Evolutionary conservation across 2,113 vertebrate genomes (phyloP).

Genomic region (Abramis brama): DNA sequence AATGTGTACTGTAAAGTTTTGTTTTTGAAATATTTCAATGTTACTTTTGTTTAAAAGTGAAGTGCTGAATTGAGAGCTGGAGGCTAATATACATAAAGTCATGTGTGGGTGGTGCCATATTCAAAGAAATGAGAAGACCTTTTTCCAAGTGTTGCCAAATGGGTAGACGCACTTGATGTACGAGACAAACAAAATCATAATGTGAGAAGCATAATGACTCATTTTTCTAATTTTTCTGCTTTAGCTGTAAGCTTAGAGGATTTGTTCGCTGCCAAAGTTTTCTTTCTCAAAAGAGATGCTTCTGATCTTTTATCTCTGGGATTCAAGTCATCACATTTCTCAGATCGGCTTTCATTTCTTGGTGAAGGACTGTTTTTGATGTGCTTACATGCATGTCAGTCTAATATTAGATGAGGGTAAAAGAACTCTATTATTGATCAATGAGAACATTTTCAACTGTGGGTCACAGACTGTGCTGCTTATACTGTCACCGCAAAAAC

Average conservation of each 20-base stretch:
- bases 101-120: conserved; percentile 41
- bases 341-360: not conserved
- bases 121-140: conserved; percentile 51
- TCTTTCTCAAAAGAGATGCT: conserved; percentile 20
- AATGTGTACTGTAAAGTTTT: conserved; percentile 41
- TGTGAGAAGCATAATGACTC: not conserved
- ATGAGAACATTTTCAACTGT: not conserved
- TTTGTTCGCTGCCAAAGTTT: conserved; percentile 44
- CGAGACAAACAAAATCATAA: not conserved
- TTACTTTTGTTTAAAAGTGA: conserved; percentile 25
- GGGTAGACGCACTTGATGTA: not conserved
- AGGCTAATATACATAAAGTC: conserved; percentile 44
- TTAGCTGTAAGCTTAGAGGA: conserved; percentile 21
- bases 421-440: conserved; percentile 5
- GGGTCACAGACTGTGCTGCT: not conserved
- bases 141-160: conserved; percentile 37
- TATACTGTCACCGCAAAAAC: conserved; percentile 1
- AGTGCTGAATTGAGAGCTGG: conserved; percentile 55
- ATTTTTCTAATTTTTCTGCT: conserved; percentile 10
- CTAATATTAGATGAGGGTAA: conserved; percentile 13
- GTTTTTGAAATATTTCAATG: conserved; percentile 25
- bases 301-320: conserved; percentile 32
- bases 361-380: conserved; percentile 31
- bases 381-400: not conserved
- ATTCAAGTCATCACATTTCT: not conserved